These are phyloP conservation scores for Dendrophyllia cribrosa DNA, from an alignment of 64 coral and sea anemone genomes.

Conservation along the genomic window DNA sequence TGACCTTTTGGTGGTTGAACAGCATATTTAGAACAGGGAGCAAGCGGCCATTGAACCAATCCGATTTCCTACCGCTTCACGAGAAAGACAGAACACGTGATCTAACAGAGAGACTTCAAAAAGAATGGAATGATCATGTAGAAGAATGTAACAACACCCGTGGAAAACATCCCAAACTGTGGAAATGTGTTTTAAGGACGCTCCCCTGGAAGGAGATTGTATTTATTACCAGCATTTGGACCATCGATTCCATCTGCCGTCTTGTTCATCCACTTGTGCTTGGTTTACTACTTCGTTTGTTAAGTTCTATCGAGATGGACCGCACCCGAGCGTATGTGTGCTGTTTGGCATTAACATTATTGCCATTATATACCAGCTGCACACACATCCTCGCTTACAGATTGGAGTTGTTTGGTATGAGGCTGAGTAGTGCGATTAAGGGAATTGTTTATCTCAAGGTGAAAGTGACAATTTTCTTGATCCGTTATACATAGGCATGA, in stretches of 20 bases:
- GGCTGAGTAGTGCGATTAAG: background rate
- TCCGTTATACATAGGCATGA: background rate
- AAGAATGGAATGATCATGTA: slow-evolving; percentile 12
- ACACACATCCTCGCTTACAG: background rate
- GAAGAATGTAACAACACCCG: background rate
- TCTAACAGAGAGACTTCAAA: slow-evolving; percentile 18
- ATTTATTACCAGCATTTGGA: background rate
- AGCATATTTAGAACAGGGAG: slow-evolving; percentile 54
- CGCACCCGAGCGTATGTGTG: background rate
- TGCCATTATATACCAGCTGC: background rate
- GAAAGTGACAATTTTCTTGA: background rate
- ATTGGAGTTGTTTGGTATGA: background rate
- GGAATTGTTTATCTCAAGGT: background rate
- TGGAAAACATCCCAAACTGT: background rate
- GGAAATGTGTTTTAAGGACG: background rate
- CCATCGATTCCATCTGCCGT: background rate
- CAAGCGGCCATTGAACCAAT: slow-evolving; percentile 67
- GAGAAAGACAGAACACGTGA: slow-evolving; percentile 1
- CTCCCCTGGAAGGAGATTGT: background rate
- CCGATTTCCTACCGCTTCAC: slow-evolving; percentile 52
- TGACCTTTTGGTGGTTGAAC: slow-evolving; percentile 78
- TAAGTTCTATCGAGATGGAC: background rate
- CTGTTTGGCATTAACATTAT: background rate
- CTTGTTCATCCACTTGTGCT: background rate
- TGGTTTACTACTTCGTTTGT: background rate